A percentile compares a stretch with the other conserved stretches of the same genome.
Evolutionary conservation across 2,888 invertebrate genomes (phyloP).

Genomic region (Falcaria lacertinaria): DNA sequence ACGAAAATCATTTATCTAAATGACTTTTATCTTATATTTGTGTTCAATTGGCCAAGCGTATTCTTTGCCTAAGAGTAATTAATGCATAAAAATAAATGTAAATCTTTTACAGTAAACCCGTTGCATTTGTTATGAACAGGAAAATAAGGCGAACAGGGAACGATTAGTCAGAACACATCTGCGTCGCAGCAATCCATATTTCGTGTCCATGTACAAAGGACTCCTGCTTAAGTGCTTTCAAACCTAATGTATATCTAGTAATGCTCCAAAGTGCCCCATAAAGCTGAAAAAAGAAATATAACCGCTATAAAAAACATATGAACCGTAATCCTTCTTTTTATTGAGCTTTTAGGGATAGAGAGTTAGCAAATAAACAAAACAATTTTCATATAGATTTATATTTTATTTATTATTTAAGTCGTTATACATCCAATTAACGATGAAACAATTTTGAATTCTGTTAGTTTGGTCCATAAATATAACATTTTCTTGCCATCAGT

Average conservation of each 20-base stretch:
- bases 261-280: constrained; percentile 33
- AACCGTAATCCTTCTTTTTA: constrained; percentile 37
- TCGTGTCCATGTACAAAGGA: constrained; percentile 13
- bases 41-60: too few relatives aligned
- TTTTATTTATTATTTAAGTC: too few relatives aligned
- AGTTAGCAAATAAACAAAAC: constrained; percentile 13
- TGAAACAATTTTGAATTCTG: too few relatives aligned
- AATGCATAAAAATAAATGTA: background rate
- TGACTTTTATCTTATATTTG: too few relatives aligned
- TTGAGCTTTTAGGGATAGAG: constrained; percentile 21
- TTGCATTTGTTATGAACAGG: background rate
- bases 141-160: background rate
- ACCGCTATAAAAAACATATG: constrained; percentile 44
- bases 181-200: background rate
- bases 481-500: too few relatives aligned
- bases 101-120: background rate
- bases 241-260: constrained; percentile 34
- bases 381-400: too few relatives aligned
- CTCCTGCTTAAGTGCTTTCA: constrained; percentile 28
- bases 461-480: too few relatives aligned
- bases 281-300: constrained; percentile 40
- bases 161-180: constrained; percentile 5
- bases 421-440: too few relatives aligned
- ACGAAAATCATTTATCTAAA: too few relatives aligned
- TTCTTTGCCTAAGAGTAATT: too few relatives aligned